Percentiles rank a stretch among this genome's conserved stretches.
Evolutionary conservation across 2,888 invertebrate species (phyloP).

Genomic region (Pimpla rufipes): DNA sequence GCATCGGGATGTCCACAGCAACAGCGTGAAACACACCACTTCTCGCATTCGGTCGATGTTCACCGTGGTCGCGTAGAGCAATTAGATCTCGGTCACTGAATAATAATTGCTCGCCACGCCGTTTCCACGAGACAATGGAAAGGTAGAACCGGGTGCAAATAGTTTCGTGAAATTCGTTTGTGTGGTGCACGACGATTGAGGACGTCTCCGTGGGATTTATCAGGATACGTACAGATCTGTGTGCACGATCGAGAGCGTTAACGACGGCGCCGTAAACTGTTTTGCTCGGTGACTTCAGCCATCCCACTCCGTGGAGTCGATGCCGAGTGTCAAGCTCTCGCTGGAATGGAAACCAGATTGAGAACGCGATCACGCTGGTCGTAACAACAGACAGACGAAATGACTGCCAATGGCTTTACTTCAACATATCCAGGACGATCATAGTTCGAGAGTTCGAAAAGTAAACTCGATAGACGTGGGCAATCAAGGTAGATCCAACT

Average conservation of each 20-base stretch:
- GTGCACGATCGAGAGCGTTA: no score
- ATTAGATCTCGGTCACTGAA: constrained; percentile 56
- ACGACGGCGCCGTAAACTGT: no score
- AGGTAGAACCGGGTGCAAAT: background rate
- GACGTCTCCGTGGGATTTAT: background rate
- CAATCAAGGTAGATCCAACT: no score
- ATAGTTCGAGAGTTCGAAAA: background rate
- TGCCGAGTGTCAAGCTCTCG: no score
- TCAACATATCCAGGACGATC: no score
- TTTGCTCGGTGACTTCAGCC: no score
- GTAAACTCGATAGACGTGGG: background rate
- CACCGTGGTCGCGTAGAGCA: constrained; percentile 45
- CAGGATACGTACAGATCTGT: no score
- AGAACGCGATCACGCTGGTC: no score
- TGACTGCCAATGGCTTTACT: no score
- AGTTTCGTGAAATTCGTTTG: constrained; percentile 38
- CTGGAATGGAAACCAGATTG: no score
- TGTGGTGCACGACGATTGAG: background rate
- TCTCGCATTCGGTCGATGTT: constrained; percentile 29
- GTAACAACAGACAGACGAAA: no score
- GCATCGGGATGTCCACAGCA: constrained; percentile 14
- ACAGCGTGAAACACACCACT: constrained; percentile 24
- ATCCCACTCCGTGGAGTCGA: no score
- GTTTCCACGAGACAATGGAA: constrained; percentile 43
- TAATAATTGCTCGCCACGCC: constrained; percentile 50